A percentile compares a stretch with the other conserved stretches of the same genome.
Evolutionary conservation across 2,797 vertebrate species (phyloP).

Genomic region (Enteromius unitaeniatus): DNA sequence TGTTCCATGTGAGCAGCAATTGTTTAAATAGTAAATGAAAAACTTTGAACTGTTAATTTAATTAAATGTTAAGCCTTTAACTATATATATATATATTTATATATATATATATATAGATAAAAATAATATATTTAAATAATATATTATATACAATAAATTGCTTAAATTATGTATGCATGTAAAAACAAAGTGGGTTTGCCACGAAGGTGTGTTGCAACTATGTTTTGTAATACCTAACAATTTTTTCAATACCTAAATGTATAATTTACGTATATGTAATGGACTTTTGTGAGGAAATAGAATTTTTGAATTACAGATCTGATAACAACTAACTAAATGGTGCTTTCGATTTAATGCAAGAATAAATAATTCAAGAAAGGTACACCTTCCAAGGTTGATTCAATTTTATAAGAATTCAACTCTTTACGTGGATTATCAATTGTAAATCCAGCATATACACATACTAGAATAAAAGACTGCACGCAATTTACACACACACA

Average conservation of each 20-base stretch:
- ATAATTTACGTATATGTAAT: not conserved
- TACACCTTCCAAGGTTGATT: not conserved
- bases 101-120: too few relatives aligned
- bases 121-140: too few relatives aligned
- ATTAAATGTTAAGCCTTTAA: not conserved
- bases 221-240: not conserved
- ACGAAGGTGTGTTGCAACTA: not conserved
- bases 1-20: not conserved
- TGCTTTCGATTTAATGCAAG: not conserved
- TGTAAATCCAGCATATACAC: constrained; percentile 11
- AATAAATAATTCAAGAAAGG: not conserved
- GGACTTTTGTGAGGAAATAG: not conserved
- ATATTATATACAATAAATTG: not conserved
- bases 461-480: not conserved
- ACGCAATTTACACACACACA: constrained; percentile 20
- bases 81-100: too few relatives aligned
- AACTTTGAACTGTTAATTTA: not conserved
- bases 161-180: not conserved
- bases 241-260: not conserved
- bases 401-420: not conserved
- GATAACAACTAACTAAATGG: too few relatives aligned
- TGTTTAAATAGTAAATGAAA: not conserved
- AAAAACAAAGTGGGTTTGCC: not conserved
- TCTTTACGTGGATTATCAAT: not conserved
- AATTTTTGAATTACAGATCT: too few relatives aligned